Percentiles rank a stretch among this genome's conserved stretches.
Evolutionary conservation across 2,888 invertebrate genomes (phyloP).

Genomic region (Sinodicranocentrus sp.): DNA sequence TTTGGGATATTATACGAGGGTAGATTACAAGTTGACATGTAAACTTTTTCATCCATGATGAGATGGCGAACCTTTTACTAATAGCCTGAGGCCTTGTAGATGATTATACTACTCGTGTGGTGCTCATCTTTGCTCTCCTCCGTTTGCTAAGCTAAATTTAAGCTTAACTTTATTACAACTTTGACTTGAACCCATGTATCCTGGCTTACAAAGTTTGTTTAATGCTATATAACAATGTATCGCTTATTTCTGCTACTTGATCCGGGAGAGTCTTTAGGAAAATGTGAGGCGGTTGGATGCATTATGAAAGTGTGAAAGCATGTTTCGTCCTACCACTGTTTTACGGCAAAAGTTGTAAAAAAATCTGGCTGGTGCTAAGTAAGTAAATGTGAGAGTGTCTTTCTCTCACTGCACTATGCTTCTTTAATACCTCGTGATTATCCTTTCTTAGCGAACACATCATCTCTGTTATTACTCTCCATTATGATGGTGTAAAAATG

Average conservation of each 20-base stretch:
- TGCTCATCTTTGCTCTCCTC: too few relatives aligned
- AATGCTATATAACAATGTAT: constrained; percentile 11
- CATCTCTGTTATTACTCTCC: constrained; percentile 72
- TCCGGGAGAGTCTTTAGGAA: background rate
- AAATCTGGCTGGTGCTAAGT: constrained; percentile 40
- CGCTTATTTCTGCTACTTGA: background rate
- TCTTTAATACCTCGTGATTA: constrained; percentile 65
- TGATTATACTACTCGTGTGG: constrained; percentile 26
- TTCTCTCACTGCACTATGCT: constrained; percentile 4
- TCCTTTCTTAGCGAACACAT: constrained; percentile 72
- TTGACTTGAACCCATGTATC: constrained; percentile 30
- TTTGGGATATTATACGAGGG: too few relatives aligned
- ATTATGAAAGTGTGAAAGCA: constrained; percentile 28
- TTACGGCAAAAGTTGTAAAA: constrained; percentile 61
- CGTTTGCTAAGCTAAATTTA: background rate
- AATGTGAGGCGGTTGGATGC: constrained; percentile 15
- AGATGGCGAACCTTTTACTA: constrained; percentile 46
- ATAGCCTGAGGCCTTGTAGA: constrained; percentile 39
- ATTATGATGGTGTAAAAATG: constrained; percentile 57
- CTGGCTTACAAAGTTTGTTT: constrained; percentile 1
- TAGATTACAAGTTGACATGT: background rate
- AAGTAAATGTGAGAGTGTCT: constrained; percentile 57
- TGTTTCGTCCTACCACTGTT: constrained; percentile 39
- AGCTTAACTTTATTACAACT: constrained; percentile 24
- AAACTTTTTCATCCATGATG: constrained; percentile 33